Percentiles rank a stretch among this genome's conserved stretches.
Conservation (phyloP, 2,113 vertebrate genomes). For the Chaetorhynchus papuensis region DNA sequence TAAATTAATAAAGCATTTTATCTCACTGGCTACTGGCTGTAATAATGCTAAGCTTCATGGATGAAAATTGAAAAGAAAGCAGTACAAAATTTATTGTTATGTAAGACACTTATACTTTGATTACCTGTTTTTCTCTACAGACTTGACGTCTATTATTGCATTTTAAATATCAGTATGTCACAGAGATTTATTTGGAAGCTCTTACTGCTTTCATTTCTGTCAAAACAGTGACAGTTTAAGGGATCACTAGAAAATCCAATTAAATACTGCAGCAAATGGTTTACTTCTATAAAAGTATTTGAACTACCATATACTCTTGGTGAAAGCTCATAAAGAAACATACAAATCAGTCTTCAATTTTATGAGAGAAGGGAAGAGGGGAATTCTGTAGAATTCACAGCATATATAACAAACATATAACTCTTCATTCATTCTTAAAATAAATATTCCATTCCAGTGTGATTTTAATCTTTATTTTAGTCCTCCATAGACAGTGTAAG, state of each 20-base stretch:
- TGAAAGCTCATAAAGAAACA: neutral
- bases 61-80: neutral
- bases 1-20: neutral
- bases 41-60: neutral
- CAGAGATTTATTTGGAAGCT: neutral
- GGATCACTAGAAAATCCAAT: neutral
- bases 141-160: neutral
- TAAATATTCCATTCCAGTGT: neutral
- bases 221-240: neutral
- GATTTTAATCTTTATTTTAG: neutral
- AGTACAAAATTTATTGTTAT: neutral
- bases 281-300: neutral
- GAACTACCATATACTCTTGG: neutral
- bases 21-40: neutral
- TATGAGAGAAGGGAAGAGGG: neutral
- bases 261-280: neutral
- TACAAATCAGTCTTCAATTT: neutral
- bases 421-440: neutral
- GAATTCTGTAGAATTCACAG: neutral
- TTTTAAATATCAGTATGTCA: neutral
- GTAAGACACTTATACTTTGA: neutral
- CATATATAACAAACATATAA: neutral
- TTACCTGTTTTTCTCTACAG: neutral
- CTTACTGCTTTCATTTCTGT: neutral
- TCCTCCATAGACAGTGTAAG: neutral